Evolutionary conservation across 2,113 vertebrate genomes (phyloP).

Genomic region (Oriolus oriolus): DNA sequence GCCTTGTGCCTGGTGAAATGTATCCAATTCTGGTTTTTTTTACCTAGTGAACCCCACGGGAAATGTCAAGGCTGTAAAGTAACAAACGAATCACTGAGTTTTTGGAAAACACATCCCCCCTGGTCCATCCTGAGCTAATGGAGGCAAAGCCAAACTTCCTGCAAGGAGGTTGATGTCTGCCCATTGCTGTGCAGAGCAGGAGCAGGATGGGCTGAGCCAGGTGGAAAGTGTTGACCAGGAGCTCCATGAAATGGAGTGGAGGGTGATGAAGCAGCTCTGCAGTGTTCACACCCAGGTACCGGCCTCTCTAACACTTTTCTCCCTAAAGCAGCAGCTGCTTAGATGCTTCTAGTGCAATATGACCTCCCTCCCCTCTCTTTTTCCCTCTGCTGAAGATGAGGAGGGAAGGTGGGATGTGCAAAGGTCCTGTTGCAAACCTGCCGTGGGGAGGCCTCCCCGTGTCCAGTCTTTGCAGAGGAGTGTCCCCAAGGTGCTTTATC

Average conservation of each 20-base stretch:
- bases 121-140: not conserved
- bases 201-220: not conserved
- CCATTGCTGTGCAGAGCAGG: not conserved
- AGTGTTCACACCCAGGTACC: accelerated
- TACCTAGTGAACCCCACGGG: not conserved
- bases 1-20: not conserved
- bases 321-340: not conserved
- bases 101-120: not conserved
- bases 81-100: not conserved
- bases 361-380: not conserved
- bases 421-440: not conserved
- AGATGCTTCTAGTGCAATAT: not conserved
- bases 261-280: not conserved
- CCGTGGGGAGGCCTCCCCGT: accelerated
- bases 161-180: not conserved
- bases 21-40: not conserved
- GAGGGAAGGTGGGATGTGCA: not conserved
- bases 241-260: accelerated
- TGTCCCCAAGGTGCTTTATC: not conserved
- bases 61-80: not conserved
- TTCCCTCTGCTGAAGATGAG: not conserved
- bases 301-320: not conserved
- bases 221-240: not conserved
- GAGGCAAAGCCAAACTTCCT: not conserved
- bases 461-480: not conserved